A percentile compares a stretch with the other conserved stretches of the same genome.
Evolutionary conservation across 1,140 invertebrate species (phyloP).

Genomic region (Triops cancriformis): DNA sequence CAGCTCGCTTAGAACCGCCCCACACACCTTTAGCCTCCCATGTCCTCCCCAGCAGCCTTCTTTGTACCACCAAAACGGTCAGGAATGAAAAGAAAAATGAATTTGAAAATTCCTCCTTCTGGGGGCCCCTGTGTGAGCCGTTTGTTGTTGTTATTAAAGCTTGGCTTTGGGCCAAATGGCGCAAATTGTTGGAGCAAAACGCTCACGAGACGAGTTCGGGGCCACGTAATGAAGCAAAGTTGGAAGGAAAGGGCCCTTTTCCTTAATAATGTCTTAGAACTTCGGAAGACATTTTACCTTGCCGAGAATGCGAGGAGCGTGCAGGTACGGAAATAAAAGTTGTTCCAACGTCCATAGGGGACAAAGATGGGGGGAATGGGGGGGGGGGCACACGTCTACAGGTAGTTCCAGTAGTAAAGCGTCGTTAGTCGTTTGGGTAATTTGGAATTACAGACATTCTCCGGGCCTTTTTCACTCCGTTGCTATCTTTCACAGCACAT

Average conservation of each 20-base stretch:
- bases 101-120: not conserved
- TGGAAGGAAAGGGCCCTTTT: not conserved
- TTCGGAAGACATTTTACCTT: not conserved
- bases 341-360: not conserved
- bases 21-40: not conserved
- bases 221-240: not conserved
- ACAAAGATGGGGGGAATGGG: not conserved
- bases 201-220: not conserved
- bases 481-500: constrained; percentile 6
- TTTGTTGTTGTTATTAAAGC: not conserved
- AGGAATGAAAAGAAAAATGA: constrained; percentile 10
- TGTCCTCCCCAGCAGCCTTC: not conserved
- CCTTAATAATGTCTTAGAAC: not conserved
- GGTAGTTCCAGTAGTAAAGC: not conserved
- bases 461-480: not conserved
- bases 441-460: constrained; percentile 2
- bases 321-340: not conserved
- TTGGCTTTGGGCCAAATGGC: constrained; percentile 3
- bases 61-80: not conserved
- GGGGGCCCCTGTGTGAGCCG: not conserved
- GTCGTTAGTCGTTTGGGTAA: constrained; percentile 11
- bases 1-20: not conserved
- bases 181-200: constrained; percentile 1
- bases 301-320: not conserved
- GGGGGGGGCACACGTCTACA: not conserved